Evolutionary conservation across 2,888 invertebrate species (phyloP).

Genomic region (Cordilura impudica): DNA sequence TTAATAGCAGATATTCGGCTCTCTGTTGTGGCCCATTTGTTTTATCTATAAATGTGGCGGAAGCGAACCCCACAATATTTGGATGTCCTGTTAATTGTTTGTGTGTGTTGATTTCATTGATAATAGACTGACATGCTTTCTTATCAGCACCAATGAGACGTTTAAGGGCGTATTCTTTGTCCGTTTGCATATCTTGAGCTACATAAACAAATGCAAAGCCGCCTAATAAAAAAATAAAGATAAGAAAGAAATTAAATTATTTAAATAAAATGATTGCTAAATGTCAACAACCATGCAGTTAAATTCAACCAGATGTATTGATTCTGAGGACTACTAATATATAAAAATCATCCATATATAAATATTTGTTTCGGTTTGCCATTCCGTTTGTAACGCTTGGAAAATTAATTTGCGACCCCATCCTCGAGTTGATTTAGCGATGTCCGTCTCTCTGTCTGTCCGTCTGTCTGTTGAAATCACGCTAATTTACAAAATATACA

Average conservation of each 20-base stretch:
- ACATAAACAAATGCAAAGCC: constrained; percentile 97
- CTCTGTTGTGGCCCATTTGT: constrained; percentile 88
- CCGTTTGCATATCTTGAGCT: constrained; percentile 91
- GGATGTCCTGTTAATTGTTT: constrained; percentile 95
- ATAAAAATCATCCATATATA: no score
- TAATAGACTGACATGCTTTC: constrained; percentile 87
- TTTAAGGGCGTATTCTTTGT: constrained; percentile 95
- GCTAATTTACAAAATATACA: no score
- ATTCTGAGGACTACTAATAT: no score
- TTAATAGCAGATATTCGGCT: constrained; percentile 93
- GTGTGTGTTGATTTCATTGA: constrained; percentile 89
- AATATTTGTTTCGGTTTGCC: no score
- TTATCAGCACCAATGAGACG: constrained; percentile 90
- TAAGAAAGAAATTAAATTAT: constrained; percentile 5
- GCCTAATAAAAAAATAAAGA: constrained; percentile 81
- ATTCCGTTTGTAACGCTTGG: no score
- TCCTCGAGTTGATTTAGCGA: no score
- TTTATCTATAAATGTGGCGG: constrained; percentile 89
- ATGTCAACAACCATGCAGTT: no score
- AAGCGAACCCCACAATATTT: constrained; percentile 93
- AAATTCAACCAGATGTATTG: no score
- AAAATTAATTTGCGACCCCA: no score
- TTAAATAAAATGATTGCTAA: neutral
- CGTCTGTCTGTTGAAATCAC: no score
- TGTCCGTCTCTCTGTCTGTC: no score